phyloP scores from a whole-genome alignment of 2,113 vertebrate genomes.

The Tapirus terrestris region DNA sequence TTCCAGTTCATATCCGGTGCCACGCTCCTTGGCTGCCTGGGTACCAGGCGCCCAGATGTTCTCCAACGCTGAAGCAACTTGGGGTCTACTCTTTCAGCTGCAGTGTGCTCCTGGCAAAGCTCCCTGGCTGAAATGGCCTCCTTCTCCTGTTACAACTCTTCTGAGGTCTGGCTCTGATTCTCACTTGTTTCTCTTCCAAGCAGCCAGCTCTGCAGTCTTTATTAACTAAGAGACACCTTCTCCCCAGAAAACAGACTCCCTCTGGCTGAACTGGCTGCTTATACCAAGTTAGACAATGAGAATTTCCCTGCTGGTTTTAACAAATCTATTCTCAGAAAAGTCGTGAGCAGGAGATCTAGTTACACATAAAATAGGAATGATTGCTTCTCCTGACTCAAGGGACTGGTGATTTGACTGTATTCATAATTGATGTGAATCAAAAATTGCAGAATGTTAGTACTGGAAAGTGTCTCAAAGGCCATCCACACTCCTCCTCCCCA shows the following conservation, averaged over 20 bases:
- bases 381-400: neutral
- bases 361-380: neutral
- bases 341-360: neutral
- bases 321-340: neutral
- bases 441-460: neutral
- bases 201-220: constrained; percentile 33
- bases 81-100: neutral
- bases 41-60: neutral
- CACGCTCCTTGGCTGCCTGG: neutral
- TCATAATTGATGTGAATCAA: neutral
- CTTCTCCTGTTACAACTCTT: neutral
- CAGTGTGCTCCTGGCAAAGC: neutral
- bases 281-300: neutral
- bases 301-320: neutral
- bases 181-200: constrained; percentile 3
- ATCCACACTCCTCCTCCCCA: neutral
- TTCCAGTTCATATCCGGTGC: neutral
- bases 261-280: neutral
- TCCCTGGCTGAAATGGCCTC: neutral
- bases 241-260: neutral
- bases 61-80: neutral
- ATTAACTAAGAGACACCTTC: constrained; percentile 21
- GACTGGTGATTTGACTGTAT: neutral
- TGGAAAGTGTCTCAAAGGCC: neutral
- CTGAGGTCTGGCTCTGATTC: neutral